phyloP scores from a whole-genome alignment of 2,113 vertebrate genomes.

The Seriola aureovittata region DNA sequence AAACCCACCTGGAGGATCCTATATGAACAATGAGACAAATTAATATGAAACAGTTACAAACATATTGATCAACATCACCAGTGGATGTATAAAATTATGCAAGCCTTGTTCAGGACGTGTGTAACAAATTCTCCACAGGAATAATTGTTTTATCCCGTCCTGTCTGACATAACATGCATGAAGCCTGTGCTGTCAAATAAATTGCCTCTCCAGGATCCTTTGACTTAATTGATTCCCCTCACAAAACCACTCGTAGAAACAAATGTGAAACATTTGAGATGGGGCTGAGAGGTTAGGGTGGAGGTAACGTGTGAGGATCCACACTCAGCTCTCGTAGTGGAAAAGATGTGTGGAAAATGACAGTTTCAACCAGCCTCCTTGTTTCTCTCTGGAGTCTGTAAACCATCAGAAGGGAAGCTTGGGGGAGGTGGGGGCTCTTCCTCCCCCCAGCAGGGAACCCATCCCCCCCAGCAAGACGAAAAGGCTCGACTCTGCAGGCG shows the following conservation, averaged over 20 bases:
- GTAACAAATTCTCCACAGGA: background rate
- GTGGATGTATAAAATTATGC: background rate
- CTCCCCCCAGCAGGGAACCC: conserved; percentile 82
- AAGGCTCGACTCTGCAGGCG: conserved; percentile 82
- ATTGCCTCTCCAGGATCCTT: conserved; percentile 26
- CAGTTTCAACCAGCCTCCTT: conserved; percentile 73
- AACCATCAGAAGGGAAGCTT: conserved; percentile 71
- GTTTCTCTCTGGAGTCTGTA: conserved; percentile 71
- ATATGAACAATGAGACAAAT: background rate
- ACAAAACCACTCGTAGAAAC: conserved; percentile 77
- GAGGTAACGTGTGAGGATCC: conserved; percentile 75
- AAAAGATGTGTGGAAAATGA: conserved; percentile 81
- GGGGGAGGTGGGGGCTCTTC: conserved; percentile 72
- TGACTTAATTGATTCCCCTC: conserved; percentile 63
- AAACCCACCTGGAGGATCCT: conserved; percentile 91
- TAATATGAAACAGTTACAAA: background rate
- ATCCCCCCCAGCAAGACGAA: conserved; percentile 78
- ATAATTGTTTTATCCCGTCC: background rate
- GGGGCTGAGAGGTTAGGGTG: conserved; percentile 65
- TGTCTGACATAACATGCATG: background rate
- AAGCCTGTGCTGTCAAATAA: conserved; percentile 22
- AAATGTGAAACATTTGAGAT: conserved; percentile 79
- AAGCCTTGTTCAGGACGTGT: background rate
- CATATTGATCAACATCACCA: background rate
- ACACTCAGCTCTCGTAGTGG: conserved; percentile 78